phyloP scores from a whole-genome alignment of 2,113 vertebrate species.

The Daboia siamensis region DNA sequence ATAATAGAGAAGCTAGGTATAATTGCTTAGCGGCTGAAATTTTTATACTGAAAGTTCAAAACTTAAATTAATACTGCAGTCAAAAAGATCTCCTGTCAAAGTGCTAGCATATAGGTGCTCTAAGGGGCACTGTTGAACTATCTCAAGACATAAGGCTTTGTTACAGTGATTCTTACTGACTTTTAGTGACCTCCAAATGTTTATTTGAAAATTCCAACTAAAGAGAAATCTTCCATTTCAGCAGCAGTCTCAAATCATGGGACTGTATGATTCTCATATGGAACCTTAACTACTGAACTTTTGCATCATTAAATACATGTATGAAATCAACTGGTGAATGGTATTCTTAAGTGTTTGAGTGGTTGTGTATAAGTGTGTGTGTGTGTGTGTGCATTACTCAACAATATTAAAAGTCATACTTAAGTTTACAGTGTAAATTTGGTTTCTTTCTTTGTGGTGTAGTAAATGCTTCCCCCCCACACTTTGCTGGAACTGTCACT shows the following conservation, averaged over 20 bases:
- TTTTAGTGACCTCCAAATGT: background rate
- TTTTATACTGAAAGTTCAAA: background rate
- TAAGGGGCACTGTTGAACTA: background rate
- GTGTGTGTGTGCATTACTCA: background rate
- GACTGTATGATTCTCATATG: background rate
- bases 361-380: background rate
- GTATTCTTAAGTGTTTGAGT: background rate
- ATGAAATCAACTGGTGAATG: background rate
- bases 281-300: background rate
- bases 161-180: background rate
- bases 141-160: background rate
- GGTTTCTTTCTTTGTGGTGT: background rate
- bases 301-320: background rate
- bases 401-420: background rate
- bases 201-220: background rate
- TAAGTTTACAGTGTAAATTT: background rate
- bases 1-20: background rate
- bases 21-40: background rate
- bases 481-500: background rate
- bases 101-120: background rate
- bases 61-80: background rate
- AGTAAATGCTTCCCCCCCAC: background rate
- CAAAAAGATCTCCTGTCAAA: background rate
- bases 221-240: background rate
- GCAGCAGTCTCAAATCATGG: background rate